Percentiles rank a stretch among this genome's conserved stretches.
phyloP scores from a whole-genome alignment of 2,888 invertebrate species.

The Noctuana brunneofusca region DNA sequence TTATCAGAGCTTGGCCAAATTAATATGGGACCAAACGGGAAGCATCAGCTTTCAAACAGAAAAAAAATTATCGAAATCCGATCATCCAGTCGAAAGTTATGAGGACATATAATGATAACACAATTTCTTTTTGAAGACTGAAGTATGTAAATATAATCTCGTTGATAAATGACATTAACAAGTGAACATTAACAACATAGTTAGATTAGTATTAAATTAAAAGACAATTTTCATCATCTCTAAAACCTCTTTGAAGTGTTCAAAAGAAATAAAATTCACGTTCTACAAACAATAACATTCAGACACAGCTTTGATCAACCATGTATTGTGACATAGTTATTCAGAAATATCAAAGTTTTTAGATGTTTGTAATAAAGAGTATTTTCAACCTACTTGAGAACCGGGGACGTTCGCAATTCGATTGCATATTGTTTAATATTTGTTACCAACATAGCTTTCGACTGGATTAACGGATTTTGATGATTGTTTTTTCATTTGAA shows the following conservation, averaged over 20 bases:
- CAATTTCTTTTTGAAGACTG: neutral
- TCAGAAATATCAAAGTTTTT: slow-evolving; percentile 8
- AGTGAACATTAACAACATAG: neutral
- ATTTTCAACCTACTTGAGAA: no score
- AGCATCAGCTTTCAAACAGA: no score
- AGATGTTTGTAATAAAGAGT: slow-evolving; percentile 7
- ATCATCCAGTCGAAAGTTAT: no score
- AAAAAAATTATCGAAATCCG: no score
- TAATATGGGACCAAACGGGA: no score
- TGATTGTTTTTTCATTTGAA: no score
- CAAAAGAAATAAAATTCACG: slow-evolving; percentile 9
- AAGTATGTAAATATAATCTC: neutral
- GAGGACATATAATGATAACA: no score
- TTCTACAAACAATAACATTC: neutral
- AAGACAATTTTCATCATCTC: neutral
- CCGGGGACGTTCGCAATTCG: no score
- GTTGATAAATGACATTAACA: neutral
- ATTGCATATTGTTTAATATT: no score
- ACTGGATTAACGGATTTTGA: no score
- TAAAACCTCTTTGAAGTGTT: slow-evolving; percentile 14
- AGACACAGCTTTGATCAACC: slow-evolving; percentile 17
- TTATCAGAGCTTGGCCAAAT: no score
- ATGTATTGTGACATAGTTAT: neutral
- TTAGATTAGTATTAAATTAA: neutral
- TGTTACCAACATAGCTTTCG: no score